phyloP scores from a whole-genome alignment of 1,140 invertebrate species.

The Drosophila nigromelanica region DNA sequence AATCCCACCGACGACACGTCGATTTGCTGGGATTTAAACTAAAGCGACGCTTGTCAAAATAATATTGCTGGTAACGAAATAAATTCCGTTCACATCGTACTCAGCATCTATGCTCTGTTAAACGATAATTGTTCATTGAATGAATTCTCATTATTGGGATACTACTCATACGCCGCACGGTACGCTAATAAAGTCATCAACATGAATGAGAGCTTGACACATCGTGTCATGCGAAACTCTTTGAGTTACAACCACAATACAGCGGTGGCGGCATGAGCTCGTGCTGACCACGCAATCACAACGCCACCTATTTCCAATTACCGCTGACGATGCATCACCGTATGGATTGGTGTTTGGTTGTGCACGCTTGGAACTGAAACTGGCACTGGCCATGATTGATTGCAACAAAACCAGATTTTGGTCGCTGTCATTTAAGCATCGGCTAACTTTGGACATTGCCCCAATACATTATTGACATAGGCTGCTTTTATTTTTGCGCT shows the following conservation, averaged over 20 bases:
- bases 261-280: slow-evolving; percentile 21
- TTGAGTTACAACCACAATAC: slow-evolving; percentile 59
- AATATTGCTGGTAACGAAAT: neutral
- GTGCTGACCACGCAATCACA: slow-evolving; percentile 65
- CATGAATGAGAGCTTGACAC: slow-evolving; percentile 31
- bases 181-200: slow-evolving; percentile 71
- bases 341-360: slow-evolving; percentile 8
- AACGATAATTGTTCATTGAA: slow-evolving; percentile 56
- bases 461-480: slow-evolving; percentile 39
- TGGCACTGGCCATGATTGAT: slow-evolving; percentile 66
- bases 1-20: neutral
- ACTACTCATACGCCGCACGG: slow-evolving; percentile 57
- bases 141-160: slow-evolving; percentile 68
- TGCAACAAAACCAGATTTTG: slow-evolving; percentile 81
- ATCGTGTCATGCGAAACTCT: slow-evolving; percentile 52
- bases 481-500: neutral
- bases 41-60: neutral
- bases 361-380: slow-evolving; percentile 7
- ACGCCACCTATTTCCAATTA: slow-evolving; percentile 80
- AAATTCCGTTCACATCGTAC: slow-evolving; percentile 4
- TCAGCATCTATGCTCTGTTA: slow-evolving; percentile 19
- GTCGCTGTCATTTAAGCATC: slow-evolving; percentile 75
- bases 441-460: slow-evolving; percentile 64
- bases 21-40: neutral
- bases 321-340: slow-evolving; percentile 58